Evolutionary conservation across 2,797 vertebrate species (phyloP).

Genomic region (Hydrocynus forskahlii): DNA sequence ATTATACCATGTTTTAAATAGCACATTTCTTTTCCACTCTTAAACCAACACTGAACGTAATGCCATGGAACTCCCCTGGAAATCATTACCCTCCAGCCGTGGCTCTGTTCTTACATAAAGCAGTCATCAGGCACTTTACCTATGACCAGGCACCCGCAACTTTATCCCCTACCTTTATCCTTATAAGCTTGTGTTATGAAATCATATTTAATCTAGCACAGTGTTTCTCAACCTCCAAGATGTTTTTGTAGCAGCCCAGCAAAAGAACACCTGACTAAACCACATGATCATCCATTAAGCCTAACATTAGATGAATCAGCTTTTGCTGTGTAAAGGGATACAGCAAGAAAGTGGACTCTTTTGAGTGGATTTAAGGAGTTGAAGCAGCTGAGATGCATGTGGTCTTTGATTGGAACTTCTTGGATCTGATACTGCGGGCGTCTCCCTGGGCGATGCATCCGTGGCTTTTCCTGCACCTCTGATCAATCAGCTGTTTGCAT

Average conservation of each 20-base stretch:
- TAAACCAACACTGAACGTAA: slow-evolving; percentile 26
- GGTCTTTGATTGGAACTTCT: not conserved
- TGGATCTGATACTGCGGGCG: not conserved
- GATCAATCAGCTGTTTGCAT: slow-evolving; percentile 23
- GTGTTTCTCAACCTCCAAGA: slow-evolving; percentile 13
- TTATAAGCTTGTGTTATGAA: slow-evolving; percentile 39
- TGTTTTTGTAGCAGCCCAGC: not conserved
- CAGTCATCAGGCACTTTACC: slow-evolving; percentile 6
- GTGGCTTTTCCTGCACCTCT: not conserved
- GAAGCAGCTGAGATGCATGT: not conserved
- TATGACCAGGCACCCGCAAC: not conserved
- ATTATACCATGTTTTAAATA: slow-evolving; percentile 40
- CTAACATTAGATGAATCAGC: slow-evolving; percentile 21
- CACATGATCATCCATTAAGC: slow-evolving; percentile 17
- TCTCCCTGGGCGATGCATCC: not conserved
- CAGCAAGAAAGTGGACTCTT: not conserved
- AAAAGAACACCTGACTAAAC: slow-evolving; percentile 3
- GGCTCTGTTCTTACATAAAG: slow-evolving; percentile 15
- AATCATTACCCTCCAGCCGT: slow-evolving; percentile 35
- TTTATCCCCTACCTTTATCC: slow-evolving; percentile 26
- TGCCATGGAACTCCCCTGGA: slow-evolving; percentile 28
- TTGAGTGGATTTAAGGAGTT: not conserved
- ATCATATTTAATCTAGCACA: slow-evolving; percentile 4
- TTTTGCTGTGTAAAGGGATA: slow-evolving; percentile 2
- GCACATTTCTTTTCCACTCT: slow-evolving; percentile 32